Conservation (phyloP, 2,113 vertebrate species). For the Malaclemys terrapin region DNA sequence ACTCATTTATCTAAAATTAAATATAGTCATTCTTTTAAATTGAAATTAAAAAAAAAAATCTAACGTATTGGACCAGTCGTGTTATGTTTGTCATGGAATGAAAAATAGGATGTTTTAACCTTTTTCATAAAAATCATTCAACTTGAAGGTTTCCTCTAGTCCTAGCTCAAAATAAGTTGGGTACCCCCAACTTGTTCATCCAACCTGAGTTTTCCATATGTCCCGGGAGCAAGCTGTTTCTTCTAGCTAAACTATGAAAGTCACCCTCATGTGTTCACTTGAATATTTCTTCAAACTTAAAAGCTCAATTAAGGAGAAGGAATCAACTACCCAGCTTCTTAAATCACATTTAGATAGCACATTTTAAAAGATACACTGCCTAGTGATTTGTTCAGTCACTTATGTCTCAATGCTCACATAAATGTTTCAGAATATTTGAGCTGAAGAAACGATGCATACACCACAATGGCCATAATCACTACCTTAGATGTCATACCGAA, state of each 20-base stretch:
- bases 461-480: neutral
- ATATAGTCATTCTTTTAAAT: neutral
- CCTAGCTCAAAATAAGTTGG: neutral
- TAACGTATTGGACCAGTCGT: neutral
- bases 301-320: neutral
- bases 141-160: neutral
- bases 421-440: neutral
- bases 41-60: neutral
- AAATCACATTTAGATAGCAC: neutral
- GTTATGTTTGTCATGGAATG: neutral
- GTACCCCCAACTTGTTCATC: neutral
- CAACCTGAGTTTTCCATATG: neutral
- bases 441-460: neutral
- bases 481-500: neutral
- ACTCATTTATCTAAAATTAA: neutral
- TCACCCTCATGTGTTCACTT: fast-evolving
- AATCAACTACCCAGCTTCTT: neutral
- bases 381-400: neutral
- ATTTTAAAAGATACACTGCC: neutral
- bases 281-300: neutral
- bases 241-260: neutral
- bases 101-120: neutral
- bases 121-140: neutral
- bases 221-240: neutral
- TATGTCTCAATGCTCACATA: neutral